A percentile compares a stretch with the other conserved stretches of the same genome.
Conservation (phyloP, 2,113 vertebrate species). For the Cinclus mexicanus region DNA sequence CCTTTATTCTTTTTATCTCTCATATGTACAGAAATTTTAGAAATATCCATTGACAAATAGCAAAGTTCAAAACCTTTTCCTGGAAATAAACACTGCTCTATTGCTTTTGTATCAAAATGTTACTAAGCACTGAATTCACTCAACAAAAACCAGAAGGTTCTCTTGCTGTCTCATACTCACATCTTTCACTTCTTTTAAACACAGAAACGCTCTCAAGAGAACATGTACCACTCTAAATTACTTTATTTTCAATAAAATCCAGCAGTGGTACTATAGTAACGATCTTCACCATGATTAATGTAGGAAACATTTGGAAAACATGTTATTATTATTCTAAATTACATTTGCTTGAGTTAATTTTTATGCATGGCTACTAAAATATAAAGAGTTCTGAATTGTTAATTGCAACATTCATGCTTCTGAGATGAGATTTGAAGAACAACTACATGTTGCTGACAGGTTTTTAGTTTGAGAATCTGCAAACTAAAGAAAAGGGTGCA, state of each 20-base stretch:
- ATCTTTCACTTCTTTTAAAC: conserved; percentile 29
- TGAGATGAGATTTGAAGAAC: conserved; percentile 42
- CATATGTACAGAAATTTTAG: conserved; percentile 43
- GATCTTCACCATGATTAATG: conserved; percentile 65
- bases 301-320: conserved; percentile 65
- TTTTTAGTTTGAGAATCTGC: conserved; percentile 21
- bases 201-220: conserved; percentile 6
- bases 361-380: conserved; percentile 64
- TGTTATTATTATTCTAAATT: conserved; percentile 79
- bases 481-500: background rate
- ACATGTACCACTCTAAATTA: background rate
- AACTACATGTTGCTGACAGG: background rate
- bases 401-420: conserved; percentile 61
- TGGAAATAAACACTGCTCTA: conserved; percentile 61
- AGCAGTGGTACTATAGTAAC: conserved; percentile 65
- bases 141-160: background rate
- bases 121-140: conserved; percentile 43
- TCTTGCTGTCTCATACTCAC: background rate
- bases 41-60: conserved; percentile 56
- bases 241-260: conserved; percentile 62
- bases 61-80: conserved; percentile 59
- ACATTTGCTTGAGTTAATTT: conserved; percentile 74
- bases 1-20: background rate
- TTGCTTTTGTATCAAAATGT: conserved; percentile 52
- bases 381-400: conserved; percentile 65